Percentiles rank a stretch among this genome's conserved stretches.
Evolutionary conservation across 2,888 invertebrate species (phyloP).

Genomic region (Erynnis tages): DNA sequence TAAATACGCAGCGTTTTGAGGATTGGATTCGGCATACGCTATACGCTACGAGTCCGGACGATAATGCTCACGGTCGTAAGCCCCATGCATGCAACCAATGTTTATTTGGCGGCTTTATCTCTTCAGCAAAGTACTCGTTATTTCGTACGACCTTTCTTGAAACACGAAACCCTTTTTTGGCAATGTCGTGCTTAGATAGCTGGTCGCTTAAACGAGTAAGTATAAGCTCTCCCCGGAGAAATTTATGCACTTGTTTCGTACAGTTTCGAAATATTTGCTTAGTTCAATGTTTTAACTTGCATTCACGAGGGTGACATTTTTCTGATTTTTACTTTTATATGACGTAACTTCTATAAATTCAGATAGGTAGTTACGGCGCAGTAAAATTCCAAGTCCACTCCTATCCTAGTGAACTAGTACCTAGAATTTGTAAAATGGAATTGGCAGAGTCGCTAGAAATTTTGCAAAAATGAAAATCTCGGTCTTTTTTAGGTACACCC

Average conservation of each 20-base stretch:
- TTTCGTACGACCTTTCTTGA: conserved; percentile 27
- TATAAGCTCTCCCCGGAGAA: conserved; percentile 9
- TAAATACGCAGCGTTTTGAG: conserved; percentile 35
- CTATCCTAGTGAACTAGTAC: too few relatives aligned
- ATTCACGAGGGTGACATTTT: background rate
- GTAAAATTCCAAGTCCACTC: too few relatives aligned
- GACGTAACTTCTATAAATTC: background rate
- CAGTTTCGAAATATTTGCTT: background rate
- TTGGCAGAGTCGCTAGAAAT: too few relatives aligned
- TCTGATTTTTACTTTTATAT: background rate
- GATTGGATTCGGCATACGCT: conserved; percentile 31
- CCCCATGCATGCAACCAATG: conserved; percentile 31
- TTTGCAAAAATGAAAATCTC: too few relatives aligned
- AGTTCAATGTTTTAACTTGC: background rate
- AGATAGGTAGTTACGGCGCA: too few relatives aligned
- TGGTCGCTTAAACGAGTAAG: conserved; percentile 10
- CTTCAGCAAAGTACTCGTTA: conserved; percentile 26
- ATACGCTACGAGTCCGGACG: conserved; percentile 27
- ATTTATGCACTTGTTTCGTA: conserved; percentile 3
- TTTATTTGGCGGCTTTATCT: conserved; percentile 31
- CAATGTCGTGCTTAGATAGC: conserved; percentile 23
- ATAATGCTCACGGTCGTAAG: conserved; percentile 31
- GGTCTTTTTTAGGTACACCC: too few relatives aligned
- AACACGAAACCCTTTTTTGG: conserved; percentile 27
- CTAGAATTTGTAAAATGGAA: too few relatives aligned